Conservation (phyloP, 2,797 vertebrate species). For the Gymnocypris eckloni region DNA sequence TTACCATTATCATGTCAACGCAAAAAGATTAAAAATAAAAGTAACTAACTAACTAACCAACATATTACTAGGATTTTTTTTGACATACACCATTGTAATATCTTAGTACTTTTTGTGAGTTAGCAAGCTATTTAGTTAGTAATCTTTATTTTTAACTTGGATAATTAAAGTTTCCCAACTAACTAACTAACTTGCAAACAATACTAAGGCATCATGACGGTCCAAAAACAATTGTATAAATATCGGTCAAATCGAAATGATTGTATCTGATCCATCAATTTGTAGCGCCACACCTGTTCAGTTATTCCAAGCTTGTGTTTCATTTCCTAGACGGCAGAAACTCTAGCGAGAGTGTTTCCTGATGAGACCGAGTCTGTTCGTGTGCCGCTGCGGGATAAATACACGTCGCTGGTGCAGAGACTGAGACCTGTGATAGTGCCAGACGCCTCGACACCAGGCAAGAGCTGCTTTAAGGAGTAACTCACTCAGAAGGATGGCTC, state of each 20-base stretch:
- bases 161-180: too few relatives aligned
- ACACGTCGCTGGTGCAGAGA: conserved; percentile 82
- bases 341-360: conserved; percentile 87
- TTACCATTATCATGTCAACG: background rate
- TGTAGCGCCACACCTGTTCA: background rate
- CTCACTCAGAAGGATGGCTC: background rate
- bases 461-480: background rate
- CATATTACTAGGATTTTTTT: background rate
- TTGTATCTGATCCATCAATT: background rate
- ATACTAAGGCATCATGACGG: background rate
- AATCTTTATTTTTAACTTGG: background rate
- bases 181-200: background rate
- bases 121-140: background rate
- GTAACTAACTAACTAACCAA: background rate
- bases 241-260: background rate
- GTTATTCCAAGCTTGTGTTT: background rate
- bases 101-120: background rate
- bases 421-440: conserved; percentile 78
- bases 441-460: conserved; percentile 65
- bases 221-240: background rate
- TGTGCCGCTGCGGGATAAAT: conserved; percentile 92
- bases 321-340: conserved; percentile 82
- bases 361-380: conserved; percentile 87
- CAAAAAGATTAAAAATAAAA: background rate
- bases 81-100: background rate